Evolutionary conservation across 1,140 invertebrate genomes (phyloP), one percentile per base, ranked within the genome.

Genomic region (Octopus sinensis): DNA sequence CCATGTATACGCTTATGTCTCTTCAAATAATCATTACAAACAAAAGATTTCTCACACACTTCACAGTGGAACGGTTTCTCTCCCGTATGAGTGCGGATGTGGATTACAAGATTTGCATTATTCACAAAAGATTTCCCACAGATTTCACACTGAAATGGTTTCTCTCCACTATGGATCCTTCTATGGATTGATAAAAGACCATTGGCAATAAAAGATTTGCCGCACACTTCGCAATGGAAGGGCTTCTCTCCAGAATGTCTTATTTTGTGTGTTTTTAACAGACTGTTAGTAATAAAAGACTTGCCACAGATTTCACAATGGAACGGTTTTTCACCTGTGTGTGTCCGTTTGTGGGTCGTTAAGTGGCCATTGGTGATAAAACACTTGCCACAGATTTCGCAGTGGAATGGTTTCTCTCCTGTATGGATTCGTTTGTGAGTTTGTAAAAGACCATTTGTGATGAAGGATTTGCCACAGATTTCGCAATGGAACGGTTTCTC

Each of bases 311-410:
- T 95, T 17, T 95, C 93, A 90, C 96, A 96, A 4, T 94, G 94
- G 90, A 95, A 96, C 1, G 95, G 95, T 87, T 96, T 96, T 90
- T 96, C 95, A 88, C 96, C 96, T 68, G 95, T 96, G 89, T 96
- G 95, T 82, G 85, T 87, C 23, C 87, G 80, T 82, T 80, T 54
- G 43, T 84, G 83, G 43, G 30, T 53, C 43, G 13, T 79, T 17
- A 84, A 30, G 5, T 78, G 30, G 4, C 13, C 5, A 17, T 83
- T 81, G 13, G 68, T 53, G 6, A 68, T 51, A 79, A 81, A 83
- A 0, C 53, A 30, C 56, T 83, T 81, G 30, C 71, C 78, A 81
- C 82, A 83, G 1, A 81, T 71, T 5, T 43, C 17, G 68, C 82
- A 83, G 17, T 53, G 43, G 52, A 79, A 54, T 30, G 80, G 68